Conservation (phyloP, 2,113 vertebrate species). For the Actenoides lindsayi region DNA sequence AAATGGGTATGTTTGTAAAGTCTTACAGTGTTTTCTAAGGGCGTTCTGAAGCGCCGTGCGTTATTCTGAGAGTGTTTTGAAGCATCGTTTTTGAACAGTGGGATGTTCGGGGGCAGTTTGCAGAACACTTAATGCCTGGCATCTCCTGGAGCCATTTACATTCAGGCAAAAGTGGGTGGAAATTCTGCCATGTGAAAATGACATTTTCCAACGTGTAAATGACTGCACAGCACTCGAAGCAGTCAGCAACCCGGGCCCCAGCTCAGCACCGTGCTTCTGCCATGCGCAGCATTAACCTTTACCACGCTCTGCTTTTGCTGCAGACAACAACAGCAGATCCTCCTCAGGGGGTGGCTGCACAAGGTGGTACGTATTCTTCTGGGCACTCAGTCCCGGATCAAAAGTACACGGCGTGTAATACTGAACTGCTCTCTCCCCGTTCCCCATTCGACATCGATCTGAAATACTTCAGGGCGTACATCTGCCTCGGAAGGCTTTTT, state of each 20-base stretch:
- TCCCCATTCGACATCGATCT: not conserved
- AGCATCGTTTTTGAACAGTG: not conserved
- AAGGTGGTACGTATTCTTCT: not conserved
- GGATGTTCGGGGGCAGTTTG: constrained; percentile 36
- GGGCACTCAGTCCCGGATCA: not conserved
- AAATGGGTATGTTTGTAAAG: not conserved
- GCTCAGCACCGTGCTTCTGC: not conserved
- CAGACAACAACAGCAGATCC: constrained; percentile 33
- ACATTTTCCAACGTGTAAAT: constrained; percentile 59
- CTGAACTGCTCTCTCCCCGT: not conserved
- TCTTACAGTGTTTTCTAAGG: not conserved
- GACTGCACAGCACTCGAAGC: constrained; percentile 10
- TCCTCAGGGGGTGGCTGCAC: constrained; percentile 45
- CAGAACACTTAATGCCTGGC: constrained; percentile 58
- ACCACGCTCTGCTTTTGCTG: constrained; percentile 28
- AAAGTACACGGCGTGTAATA: constrained; percentile 10
- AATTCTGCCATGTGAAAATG: constrained; percentile 31
- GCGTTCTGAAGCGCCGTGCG: too few relatives aligned
- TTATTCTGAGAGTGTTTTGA: constrained; percentile 18
- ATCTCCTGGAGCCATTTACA: constrained; percentile 31
- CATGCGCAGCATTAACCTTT: constrained; percentile 57
- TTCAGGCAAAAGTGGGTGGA: constrained; percentile 55
- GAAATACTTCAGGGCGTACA: not conserved
- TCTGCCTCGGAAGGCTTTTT: constrained; percentile 12
- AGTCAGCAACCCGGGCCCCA: not conserved